Percentiles rank a stretch among this genome's conserved stretches.
These are phyloP conservation scores for Asbolus verrucosus DNA, from an alignment of 1,140 invertebrate species.

Conservation along the genomic window DNA sequence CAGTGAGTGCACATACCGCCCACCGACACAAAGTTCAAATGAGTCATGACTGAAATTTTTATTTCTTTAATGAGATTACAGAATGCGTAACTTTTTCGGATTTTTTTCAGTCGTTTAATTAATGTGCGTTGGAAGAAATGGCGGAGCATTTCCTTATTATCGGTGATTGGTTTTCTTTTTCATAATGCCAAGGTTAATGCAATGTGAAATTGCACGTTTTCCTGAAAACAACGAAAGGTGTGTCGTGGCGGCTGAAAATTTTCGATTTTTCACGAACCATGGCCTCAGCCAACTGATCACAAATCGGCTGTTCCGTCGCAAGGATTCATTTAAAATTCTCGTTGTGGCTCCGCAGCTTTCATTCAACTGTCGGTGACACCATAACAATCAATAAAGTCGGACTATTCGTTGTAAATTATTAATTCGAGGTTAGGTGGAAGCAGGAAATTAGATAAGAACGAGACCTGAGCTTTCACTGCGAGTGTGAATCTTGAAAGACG, in stretches of 20 bases:
- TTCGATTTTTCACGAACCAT: too few species aligned
- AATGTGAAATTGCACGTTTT: background rate
- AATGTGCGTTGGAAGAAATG: background rate
- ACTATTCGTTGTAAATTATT: conserved; percentile 11
- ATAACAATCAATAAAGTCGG: conserved; percentile 15
- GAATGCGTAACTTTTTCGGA: background rate
- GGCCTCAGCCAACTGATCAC: conserved; percentile 17
- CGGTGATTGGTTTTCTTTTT: conserved; percentile 10
- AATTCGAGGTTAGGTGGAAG: background rate
- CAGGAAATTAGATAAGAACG: too few species aligned
- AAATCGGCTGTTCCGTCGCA: background rate
- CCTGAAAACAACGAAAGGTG: conserved; percentile 11
- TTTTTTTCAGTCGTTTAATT: conserved; percentile 5
- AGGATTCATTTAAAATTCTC: conserved; percentile 18
- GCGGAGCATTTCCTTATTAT: conserved; percentile 2
- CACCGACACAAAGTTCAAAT: too few species aligned
- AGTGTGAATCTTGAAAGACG: background rate
- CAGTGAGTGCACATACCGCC: conserved; percentile 5
- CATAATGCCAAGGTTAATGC: conserved; percentile 15
- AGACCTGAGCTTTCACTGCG: background rate
- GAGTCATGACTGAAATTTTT: too few species aligned
- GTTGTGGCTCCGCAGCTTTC: conserved; percentile 17
- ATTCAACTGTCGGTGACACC: background rate
- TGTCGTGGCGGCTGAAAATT: too few species aligned
- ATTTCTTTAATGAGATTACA: too few species aligned